Evolutionary conservation across 2,888 invertebrate species (phyloP).

Genomic region (Microdon myrmicae): DNA sequence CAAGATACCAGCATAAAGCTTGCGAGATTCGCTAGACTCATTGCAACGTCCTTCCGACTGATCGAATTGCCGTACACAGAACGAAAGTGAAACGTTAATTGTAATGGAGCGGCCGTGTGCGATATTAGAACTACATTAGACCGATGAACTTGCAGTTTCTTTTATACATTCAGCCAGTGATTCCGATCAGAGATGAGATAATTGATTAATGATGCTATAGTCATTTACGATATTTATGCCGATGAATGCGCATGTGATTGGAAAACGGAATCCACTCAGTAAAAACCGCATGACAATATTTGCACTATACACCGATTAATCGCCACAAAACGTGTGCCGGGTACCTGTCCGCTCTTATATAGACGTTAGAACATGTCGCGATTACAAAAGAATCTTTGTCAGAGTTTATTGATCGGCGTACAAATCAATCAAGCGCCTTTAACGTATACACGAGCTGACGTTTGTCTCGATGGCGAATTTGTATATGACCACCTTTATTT

Average conservation of each 20-base stretch:
- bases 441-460: no score
- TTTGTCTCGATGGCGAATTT: no score
- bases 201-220: slow-evolving; percentile 12
- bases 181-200: slow-evolving; percentile 7
- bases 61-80: neutral
- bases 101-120: slow-evolving; percentile 12
- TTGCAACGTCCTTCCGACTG: neutral
- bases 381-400: no score
- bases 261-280: no score
- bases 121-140: slow-evolving; percentile 29
- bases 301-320: no score
- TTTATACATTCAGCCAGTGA: slow-evolving; percentile 16
- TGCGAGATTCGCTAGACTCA: slow-evolving; percentile 15
- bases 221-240: slow-evolving; percentile 23
- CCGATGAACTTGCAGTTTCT: slow-evolving; percentile 11
- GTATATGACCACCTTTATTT: no score
- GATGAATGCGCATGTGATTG: slow-evolving; percentile 4
- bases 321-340: no score
- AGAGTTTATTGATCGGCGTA: no score
- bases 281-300: no score
- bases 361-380: no score
- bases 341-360: no score
- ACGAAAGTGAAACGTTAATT: slow-evolving; percentile 4
- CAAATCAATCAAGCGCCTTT: no score
- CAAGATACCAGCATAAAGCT: slow-evolving; percentile 18